These are phyloP conservation scores for Aphidius gifuensis DNA, from an alignment of 1,140 invertebrate species.

Conservation along the genomic window DNA sequence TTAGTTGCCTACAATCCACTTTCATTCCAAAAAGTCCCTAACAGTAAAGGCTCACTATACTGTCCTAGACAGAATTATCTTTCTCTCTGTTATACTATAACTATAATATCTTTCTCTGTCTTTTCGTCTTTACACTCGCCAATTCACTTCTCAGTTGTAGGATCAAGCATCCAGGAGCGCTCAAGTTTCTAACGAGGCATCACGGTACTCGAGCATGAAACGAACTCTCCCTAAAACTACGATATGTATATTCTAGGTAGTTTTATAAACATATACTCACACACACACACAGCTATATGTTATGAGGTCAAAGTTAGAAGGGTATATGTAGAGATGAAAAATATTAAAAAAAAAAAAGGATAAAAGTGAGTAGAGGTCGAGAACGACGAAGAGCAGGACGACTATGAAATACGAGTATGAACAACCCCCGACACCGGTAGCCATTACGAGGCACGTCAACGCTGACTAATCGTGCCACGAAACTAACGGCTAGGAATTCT, in stretches of 20 bases:
- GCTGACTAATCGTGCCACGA: constrained; percentile 38
- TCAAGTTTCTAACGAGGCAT: constrained; percentile 49
- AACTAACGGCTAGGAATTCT: constrained; percentile 31
- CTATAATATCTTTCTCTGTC: background rate
- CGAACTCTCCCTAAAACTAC: constrained; percentile 34
- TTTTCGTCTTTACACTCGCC: too few relatives aligned
- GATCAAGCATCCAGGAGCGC: constrained; percentile 25
- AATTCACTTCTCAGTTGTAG: too few relatives aligned
- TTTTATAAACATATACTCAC: too few relatives aligned
- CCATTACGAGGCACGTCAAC: constrained; percentile 33
- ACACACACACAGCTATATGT: constrained; percentile 4
- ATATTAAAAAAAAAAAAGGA: background rate
- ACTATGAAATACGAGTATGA: constrained; percentile 44
- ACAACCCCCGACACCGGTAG: constrained; percentile 36
- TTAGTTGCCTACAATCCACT: constrained; percentile 24
- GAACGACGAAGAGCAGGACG: constrained; percentile 12
- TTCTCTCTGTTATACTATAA: constrained; percentile 3
- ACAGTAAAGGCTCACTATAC: background rate
- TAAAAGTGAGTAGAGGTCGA: constrained; percentile 9
- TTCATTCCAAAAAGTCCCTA: constrained; percentile 31
- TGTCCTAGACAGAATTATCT: constrained; percentile 12
- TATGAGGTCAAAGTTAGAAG: constrained; percentile 14
- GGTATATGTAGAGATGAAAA: constrained; percentile 27
- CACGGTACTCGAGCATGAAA: constrained; percentile 42
- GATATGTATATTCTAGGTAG: too few relatives aligned